Conservation (phyloP, 2,113 vertebrate species). For the Hemibagrus wyckioides region DNA sequence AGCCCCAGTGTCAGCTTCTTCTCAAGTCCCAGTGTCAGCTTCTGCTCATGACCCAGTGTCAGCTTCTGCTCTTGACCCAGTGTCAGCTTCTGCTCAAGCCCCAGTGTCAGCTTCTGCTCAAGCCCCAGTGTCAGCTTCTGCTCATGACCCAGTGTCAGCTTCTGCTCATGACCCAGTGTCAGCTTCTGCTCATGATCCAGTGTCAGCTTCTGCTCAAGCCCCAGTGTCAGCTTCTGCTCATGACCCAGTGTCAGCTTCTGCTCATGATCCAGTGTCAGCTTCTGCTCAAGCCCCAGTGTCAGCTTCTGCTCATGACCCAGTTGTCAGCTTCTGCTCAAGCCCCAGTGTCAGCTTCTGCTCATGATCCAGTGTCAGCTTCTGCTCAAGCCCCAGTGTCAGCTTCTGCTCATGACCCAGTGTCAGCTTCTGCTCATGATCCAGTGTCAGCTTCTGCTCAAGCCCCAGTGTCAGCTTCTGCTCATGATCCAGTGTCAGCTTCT, state of each 20-base stretch:
- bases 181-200: neutral
- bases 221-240: neutral
- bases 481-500: neutral
- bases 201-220: neutral
- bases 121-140: neutral
- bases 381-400: neutral
- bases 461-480: neutral
- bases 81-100: neutral
- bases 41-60: neutral
- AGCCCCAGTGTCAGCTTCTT: neutral
- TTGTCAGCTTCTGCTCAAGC: neutral
- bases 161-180: neutral
- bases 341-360: neutral
- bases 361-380: neutral
- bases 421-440: neutral
- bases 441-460: neutral
- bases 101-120: neutral
- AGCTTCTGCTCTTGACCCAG: neutral
- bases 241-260: neutral
- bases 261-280: neutral
- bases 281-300: neutral
- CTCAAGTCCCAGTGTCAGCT: neutral
- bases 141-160: neutral
- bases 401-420: neutral
- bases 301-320: neutral